A percentile compares a stretch with the other conserved stretches of the same genome.
Evolutionary conservation across 2,797 vertebrate species (phyloP).

Genomic region (Sitta carolinensis): DNA sequence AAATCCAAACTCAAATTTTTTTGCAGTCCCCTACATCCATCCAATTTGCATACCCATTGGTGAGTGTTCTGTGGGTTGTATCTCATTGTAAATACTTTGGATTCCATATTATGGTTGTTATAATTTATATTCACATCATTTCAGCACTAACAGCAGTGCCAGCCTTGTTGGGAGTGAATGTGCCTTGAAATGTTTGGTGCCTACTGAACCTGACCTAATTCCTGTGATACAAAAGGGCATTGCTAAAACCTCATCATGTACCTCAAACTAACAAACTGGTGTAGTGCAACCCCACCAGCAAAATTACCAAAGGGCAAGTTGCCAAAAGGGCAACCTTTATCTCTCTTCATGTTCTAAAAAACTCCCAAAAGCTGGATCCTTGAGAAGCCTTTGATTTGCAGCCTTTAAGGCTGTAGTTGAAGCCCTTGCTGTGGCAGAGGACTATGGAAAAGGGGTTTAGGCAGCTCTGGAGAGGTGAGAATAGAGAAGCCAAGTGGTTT

Average conservation of each 20-base stretch:
- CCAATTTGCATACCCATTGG: not conserved
- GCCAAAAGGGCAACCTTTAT: not conserved
- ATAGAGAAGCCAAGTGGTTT: not conserved
- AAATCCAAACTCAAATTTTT: not conserved
- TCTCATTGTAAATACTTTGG: not conserved
- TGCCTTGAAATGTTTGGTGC: not conserved
- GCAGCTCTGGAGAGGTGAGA: not conserved
- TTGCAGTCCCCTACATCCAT: not conserved
- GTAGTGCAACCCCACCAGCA: not conserved
- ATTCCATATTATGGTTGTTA: not conserved
- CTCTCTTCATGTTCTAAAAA: not conserved
- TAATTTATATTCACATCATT: not conserved
- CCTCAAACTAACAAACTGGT: not conserved
- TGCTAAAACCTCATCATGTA: not conserved
- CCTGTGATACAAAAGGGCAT: not conserved
- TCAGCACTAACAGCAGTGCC: not conserved
- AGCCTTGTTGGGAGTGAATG: not conserved
- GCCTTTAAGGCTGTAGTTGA: not conserved
- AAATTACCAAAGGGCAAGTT: not conserved
- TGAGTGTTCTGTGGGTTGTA: not conserved
- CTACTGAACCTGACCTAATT: not conserved
- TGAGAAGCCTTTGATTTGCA: not conserved
- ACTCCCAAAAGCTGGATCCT: not conserved
- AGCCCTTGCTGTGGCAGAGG: not conserved
- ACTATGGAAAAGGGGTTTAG: not conserved